phyloP scores from a whole-genome alignment of 2,797 vertebrate species.

The Rhabdophis nuchalis region DNA sequence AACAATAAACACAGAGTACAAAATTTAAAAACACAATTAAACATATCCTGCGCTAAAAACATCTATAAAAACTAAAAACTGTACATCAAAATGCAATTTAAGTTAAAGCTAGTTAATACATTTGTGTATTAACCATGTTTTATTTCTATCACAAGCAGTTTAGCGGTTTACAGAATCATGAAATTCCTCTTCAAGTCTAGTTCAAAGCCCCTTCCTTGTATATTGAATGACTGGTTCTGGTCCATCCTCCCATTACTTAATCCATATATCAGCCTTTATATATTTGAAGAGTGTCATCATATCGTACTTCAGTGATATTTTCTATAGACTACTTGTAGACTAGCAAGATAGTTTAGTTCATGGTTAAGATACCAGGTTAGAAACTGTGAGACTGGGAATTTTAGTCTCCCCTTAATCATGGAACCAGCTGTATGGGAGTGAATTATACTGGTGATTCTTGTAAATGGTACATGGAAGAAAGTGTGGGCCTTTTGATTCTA shows the following conservation, averaged over 20 bases:
- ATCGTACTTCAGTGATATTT: neutral
- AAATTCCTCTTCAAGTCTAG: neutral
- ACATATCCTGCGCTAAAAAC: no score
- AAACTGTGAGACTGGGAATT: neutral
- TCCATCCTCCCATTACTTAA: neutral
- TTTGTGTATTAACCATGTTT: neutral
- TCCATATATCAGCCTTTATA: neutral
- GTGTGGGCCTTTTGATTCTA: neutral
- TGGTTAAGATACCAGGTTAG: neutral
- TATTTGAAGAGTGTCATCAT: no score
- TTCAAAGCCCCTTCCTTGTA: neutral
- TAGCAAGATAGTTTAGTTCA: neutral
- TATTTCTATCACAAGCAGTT: neutral
- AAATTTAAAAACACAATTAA: no score
- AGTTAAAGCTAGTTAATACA: neutral
- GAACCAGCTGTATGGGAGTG: neutral
- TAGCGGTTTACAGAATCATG: neutral
- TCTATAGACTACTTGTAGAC: neutral
- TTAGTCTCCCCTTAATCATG: neutral
- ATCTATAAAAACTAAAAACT: no score
- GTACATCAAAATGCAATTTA: neutral
- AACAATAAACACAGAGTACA: no score
- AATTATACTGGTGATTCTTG: neutral
- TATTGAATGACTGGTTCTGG: neutral
- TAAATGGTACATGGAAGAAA: neutral